phyloP scores from a whole-genome alignment of 2,113 vertebrate species.

The Brachyistius frenatus region DNA sequence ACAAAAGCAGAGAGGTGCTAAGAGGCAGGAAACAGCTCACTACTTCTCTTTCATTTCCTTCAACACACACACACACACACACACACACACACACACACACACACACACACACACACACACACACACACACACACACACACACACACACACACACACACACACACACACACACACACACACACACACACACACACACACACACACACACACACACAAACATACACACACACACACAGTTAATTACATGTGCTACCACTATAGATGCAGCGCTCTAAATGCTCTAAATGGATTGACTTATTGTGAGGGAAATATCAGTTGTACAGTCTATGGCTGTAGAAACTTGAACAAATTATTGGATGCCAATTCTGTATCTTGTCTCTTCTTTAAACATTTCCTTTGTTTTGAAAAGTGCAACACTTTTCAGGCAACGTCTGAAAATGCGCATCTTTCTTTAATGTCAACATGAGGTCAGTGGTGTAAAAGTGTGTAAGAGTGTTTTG shows the following conservation, averaged over 20 bases:
- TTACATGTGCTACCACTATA: conserved; percentile 47
- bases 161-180: too few relatives aligned
- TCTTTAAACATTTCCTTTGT: neutral
- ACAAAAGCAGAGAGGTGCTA: conserved; percentile 74
- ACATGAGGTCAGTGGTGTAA: conserved; percentile 5
- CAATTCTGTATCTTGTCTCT: neutral
- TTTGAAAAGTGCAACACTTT: neutral
- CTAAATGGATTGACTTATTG: conserved; percentile 55
- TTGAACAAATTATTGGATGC: neutral
- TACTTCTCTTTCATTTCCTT: conserved; percentile 59
- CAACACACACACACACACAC: conserved; percentile 13
- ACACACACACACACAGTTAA: conserved; percentile 35
- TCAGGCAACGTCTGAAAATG: neutral
- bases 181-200: too few relatives aligned
- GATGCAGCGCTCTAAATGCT: conserved; percentile 58
- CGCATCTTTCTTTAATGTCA: neutral
- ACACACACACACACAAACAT: conserved; percentile 8
- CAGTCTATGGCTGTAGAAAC: neutral
- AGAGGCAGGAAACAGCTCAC: conserved; percentile 63
- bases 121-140: conserved; percentile 17
- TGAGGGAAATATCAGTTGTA: conserved; percentile 45
- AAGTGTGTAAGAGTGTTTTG: neutral
- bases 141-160: conserved; percentile 21
- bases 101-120: too few relatives aligned
- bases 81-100: conserved; percentile 10